Percentiles rank a stretch among this genome's conserved stretches.
phyloP scores from a whole-genome alignment of 2,888 invertebrate genomes.

The Sphaeridia pumilis region DNA sequence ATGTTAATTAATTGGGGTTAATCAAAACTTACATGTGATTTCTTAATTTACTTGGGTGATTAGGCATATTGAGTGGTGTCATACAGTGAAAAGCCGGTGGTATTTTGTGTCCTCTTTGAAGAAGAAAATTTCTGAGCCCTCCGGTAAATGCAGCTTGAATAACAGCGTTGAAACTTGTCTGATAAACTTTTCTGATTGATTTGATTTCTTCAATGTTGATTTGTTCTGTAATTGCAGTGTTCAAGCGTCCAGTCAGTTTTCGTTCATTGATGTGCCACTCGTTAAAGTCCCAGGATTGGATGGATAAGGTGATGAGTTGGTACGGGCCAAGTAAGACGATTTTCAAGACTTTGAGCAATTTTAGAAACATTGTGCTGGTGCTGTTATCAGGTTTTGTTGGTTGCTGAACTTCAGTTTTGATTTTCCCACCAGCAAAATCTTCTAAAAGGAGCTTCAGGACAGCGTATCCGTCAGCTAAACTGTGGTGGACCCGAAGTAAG shows the following conservation, averaged over 20 bases:
- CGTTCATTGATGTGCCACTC: conserved; percentile 16
- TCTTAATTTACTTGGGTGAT: conserved; percentile 17
- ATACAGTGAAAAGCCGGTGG: conserved; percentile 15
- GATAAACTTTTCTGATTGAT: conserved; percentile 15
- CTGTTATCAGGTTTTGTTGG: neutral
- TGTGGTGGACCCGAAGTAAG: conserved; percentile 9
- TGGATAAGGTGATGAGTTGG: conserved; percentile 7
- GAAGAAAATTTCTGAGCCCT: conserved; percentile 17
- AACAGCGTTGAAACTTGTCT: conserved; percentile 10
- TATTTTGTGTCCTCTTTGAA: conserved; percentile 9
- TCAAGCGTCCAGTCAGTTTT: conserved; percentile 5
- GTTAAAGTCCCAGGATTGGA: conserved; percentile 16
- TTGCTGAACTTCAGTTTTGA: neutral
- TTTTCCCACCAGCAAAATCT: conserved; percentile 1
- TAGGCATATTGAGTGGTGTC: conserved; percentile 15
- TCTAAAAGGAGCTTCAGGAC: conserved; percentile 12
- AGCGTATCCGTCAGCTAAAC: conserved; percentile 14
- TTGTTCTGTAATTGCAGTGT: conserved; percentile 5
- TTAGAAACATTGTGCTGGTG: neutral
- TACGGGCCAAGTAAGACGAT: conserved; percentile 1
- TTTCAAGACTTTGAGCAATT: neutral
- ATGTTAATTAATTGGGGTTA: too few relatives aligned
- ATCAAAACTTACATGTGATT: conserved; percentile 21
- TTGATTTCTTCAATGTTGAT: conserved; percentile 14
- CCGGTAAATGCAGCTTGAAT: conserved; percentile 17